Conservation (phyloP, 2,888 invertebrate species). For the Lycophotia porphyrea region DNA sequence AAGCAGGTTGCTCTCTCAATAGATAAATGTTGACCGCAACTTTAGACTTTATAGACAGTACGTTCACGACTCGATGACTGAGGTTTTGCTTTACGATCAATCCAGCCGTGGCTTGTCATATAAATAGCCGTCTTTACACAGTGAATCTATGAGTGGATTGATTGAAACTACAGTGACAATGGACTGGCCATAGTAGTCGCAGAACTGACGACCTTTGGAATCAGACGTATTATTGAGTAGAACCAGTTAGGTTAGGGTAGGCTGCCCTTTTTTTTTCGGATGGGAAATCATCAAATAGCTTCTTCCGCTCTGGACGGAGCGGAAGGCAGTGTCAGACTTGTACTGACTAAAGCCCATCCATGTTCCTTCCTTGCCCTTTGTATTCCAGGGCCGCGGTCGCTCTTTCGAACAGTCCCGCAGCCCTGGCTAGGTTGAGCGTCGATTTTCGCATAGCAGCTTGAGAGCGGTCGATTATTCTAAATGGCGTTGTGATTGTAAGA, state of each 20-base stretch:
- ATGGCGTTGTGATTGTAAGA: neutral
- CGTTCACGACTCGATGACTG: conserved; percentile 19
- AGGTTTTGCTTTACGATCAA: conserved; percentile 27
- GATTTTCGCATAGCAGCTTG: neutral
- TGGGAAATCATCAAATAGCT: no score
- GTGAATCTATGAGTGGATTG: neutral
- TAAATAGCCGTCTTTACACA: neutral
- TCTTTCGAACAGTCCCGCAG: no score
- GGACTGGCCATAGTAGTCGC: neutral
- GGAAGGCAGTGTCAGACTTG: no score
- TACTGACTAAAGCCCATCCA: no score
- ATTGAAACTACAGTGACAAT: conserved; percentile 7
- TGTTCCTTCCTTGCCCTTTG: no score
- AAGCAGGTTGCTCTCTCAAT: conserved; percentile 6
- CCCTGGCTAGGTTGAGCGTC: neutral
- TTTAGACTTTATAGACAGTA: conserved; percentile 12
- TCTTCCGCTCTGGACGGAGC: no score
- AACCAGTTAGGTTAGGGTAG: neutral
- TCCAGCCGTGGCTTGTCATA: conserved; percentile 14
- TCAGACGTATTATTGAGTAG: neutral
- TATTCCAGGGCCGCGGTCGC: no score
- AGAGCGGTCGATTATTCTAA: neutral
- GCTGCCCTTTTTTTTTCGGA: no score
- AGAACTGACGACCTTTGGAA: neutral
- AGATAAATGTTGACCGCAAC: conserved; percentile 14